Percentiles rank a stretch among this genome's conserved stretches.
Evolutionary conservation across 2,888 invertebrate species (phyloP).

Genomic region (Athripsodes cinereus): DNA sequence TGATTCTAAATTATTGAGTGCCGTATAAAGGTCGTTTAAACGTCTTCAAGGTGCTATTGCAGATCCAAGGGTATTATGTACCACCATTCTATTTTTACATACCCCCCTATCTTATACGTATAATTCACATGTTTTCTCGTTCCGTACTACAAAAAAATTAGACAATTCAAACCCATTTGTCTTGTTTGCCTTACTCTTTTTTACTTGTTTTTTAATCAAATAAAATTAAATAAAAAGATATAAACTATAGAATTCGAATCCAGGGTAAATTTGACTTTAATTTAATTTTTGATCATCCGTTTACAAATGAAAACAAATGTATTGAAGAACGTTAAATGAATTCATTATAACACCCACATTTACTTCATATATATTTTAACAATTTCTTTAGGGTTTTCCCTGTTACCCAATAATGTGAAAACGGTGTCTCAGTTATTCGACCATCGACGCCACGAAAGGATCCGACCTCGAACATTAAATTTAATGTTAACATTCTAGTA

Average conservation of each 20-base stretch:
- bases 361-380: background rate
- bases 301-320: background rate
- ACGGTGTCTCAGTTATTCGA: background rate
- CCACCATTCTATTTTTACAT: no score
- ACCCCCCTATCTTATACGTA: no score
- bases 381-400: constrained; percentile 3
- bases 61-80: no score
- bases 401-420: constrained; percentile 10
- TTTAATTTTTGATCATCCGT: background rate
- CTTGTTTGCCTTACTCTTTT: background rate
- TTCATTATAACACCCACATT: constrained; percentile 9
- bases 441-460: background rate
- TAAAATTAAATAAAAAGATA: background rate
- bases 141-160: no score
- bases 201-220: background rate
- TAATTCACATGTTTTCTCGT: no score
- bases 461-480: constrained; percentile 15
- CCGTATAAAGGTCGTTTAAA: no score
- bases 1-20: no score
- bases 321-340: background rate
- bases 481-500: constrained; percentile 17
- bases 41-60: no score
- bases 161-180: no score
- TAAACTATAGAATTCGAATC: background rate
- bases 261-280: background rate